phyloP scores from a whole-genome alignment of 1,140 invertebrate genomes.

The Caenorhabditis latens region DNA sequence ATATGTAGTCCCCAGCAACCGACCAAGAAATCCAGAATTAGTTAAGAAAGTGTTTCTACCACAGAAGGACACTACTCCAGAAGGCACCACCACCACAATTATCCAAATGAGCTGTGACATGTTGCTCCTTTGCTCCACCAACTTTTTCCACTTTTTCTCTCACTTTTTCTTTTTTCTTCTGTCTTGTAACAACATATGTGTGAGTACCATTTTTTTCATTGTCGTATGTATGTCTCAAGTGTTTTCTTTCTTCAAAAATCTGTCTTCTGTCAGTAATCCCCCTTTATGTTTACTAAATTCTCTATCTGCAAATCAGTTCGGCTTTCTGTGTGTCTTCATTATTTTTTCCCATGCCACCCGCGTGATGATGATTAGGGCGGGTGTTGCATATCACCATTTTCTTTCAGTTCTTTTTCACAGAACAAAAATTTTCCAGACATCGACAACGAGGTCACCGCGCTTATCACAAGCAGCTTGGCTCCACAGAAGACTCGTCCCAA shows the following conservation, averaged over 20 bases:
- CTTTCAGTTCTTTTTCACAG: not conserved
- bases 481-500: constrained; percentile 43
- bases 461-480: constrained; percentile 22
- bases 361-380: constrained; percentile 43
- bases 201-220: constrained; percentile 12
- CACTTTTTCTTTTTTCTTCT: constrained; percentile 22
- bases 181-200: constrained; percentile 23
- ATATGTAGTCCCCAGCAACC: constrained; percentile 43
- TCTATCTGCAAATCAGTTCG: constrained; percentile 10
- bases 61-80: not conserved
- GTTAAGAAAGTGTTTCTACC: not conserved
- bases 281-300: not conserved
- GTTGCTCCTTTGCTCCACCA: constrained; percentile 17
- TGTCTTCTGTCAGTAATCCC: not conserved
- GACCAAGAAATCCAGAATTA: constrained; percentile 3
- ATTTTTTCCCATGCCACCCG: not conserved
- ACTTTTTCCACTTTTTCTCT: not conserved
- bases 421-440: not conserved
- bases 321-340: constrained; percentile 15
- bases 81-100: constrained; percentile 13
- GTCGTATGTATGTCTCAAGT: not conserved
- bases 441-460: constrained; percentile 36
- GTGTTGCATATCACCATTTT: not conserved
- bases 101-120: constrained; percentile 50
- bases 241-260: not conserved